Evolutionary conservation across 2,797 vertebrate species (phyloP).

Genomic region (Sorex maritimensis): DNA sequence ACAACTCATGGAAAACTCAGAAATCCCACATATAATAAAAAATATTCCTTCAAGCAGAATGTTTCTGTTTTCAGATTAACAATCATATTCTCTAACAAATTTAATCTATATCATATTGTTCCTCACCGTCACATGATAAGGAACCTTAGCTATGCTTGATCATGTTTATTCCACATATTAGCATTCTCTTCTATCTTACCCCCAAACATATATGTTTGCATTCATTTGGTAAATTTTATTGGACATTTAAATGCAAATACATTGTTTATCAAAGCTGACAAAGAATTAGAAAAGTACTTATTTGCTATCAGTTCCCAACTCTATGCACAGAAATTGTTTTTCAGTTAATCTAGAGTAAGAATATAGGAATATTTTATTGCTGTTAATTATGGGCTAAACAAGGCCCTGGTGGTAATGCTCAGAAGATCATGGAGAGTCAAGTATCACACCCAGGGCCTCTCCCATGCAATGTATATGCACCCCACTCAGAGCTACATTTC

Average conservation of each 20-base stretch:
- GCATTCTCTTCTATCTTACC: background rate
- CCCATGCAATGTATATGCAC: too few relatives aligned
- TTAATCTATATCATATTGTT: background rate
- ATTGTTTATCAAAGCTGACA: constrained; percentile 1
- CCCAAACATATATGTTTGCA: background rate
- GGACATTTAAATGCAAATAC: background rate
- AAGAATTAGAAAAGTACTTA: background rate
- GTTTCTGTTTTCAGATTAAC: constrained; percentile 23
- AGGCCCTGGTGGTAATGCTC: too few relatives aligned
- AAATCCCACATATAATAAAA: background rate
- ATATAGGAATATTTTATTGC: too few relatives aligned
- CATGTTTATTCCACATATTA: background rate
- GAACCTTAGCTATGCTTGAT: background rate
- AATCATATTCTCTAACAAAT: constrained; percentile 54
- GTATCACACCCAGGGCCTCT: too few relatives aligned
- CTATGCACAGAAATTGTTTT: background rate
- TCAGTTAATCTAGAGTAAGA: background rate
- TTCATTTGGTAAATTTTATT: constrained; percentile 1
- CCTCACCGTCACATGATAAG: background rate
- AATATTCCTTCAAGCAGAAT: constrained; percentile 1
- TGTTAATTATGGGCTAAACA: too few relatives aligned
- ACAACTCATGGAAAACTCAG: background rate
- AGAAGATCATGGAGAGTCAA: too few relatives aligned
- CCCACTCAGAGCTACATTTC: too few relatives aligned
- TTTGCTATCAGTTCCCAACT: background rate